Conservation (phyloP, 2,113 vertebrate species). For the Zootoca vivipara region DNA sequence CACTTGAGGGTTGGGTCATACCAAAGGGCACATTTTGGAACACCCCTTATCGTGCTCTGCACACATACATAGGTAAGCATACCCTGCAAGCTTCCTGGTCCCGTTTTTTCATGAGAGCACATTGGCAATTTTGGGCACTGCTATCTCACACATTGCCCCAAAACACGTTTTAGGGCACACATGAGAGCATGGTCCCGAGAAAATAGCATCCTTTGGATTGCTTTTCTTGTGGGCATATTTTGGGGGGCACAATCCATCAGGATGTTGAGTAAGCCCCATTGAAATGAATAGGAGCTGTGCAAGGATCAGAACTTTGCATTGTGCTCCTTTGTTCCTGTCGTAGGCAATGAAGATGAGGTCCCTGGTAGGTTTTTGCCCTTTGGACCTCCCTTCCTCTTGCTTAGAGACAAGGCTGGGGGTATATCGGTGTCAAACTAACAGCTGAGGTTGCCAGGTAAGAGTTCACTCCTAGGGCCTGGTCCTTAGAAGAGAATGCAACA, state of each 20-base stretch:
- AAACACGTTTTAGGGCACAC: too few relatives aligned
- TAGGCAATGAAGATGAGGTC: background rate
- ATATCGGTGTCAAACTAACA: background rate
- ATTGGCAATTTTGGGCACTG: too few relatives aligned
- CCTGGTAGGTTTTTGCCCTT: background rate
- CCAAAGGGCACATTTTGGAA: too few relatives aligned
- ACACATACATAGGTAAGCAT: too few relatives aligned
- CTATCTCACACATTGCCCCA: too few relatives aligned
- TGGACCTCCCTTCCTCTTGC: background rate
- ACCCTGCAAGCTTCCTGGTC: too few relatives aligned
- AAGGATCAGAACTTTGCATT: background rate
- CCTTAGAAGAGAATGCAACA: background rate
- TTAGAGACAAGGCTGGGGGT: background rate
- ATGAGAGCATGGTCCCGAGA: too few relatives aligned
- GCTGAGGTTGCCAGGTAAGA: background rate
- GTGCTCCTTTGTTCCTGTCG: background rate
- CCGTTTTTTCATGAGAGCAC: too few relatives aligned
- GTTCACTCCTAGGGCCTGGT: background rate
- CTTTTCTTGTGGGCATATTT: background rate
- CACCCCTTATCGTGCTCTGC: too few relatives aligned
- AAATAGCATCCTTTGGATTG: too few relatives aligned
- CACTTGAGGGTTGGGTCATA: too few relatives aligned
- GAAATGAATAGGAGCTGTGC: background rate
- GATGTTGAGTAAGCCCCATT: background rate
- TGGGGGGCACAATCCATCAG: background rate